Percentiles rank a stretch among this genome's conserved stretches.
These are phyloP conservation scores for Halisarca cf. caerulea DNA, from an alignment of 37 sponge, comb jelly and placozoan genomes.

Conservation along the genomic window DNA sequence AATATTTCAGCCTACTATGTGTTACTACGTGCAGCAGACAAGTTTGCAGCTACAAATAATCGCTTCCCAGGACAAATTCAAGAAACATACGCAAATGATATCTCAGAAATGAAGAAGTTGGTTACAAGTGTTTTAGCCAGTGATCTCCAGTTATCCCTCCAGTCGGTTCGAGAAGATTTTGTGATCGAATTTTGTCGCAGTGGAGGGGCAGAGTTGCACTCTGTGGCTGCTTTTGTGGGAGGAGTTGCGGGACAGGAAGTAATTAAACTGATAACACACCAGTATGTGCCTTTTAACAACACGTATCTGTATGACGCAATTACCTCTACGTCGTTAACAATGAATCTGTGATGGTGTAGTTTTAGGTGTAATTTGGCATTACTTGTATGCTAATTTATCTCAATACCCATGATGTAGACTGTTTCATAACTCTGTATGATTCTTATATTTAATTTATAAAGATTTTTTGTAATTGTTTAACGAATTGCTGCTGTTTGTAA, in stretches of 20 bases:
- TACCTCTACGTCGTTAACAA: conserved; percentile 54
- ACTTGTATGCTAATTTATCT: too few relatives aligned
- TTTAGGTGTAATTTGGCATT: too few relatives aligned
- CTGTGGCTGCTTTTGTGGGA: conserved; percentile 93
- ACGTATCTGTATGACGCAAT: conserved; percentile 89
- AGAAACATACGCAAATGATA: conserved; percentile 53
- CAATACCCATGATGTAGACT: too few relatives aligned
- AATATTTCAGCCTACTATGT: conserved; percentile 76
- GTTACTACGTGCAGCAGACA: conserved; percentile 83
- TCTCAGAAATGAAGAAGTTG: conserved; percentile 48
- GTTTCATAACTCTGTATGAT: too few relatives aligned
- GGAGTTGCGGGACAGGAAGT: conserved; percentile 96
- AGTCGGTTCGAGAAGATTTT: conserved; percentile 33
- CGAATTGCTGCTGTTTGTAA: too few relatives aligned
- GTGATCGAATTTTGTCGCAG: conserved; percentile 64
- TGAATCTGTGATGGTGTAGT: conserved; percentile 38
- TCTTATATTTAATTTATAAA: too few relatives aligned
- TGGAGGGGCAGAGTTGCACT: conserved; percentile 85
- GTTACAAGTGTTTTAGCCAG: conserved; percentile 40
- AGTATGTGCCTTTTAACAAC: conserved; percentile 96
- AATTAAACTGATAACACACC: conserved; percentile 91
- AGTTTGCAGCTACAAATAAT: conserved; percentile 42
- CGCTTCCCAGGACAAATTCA: conserved; percentile 62
- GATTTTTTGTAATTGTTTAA: too few relatives aligned
- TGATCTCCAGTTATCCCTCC: conserved; percentile 42